Evolutionary conservation across 2,888 invertebrate genomes (phyloP).

Genomic region (Drosophila antonietae): DNA sequence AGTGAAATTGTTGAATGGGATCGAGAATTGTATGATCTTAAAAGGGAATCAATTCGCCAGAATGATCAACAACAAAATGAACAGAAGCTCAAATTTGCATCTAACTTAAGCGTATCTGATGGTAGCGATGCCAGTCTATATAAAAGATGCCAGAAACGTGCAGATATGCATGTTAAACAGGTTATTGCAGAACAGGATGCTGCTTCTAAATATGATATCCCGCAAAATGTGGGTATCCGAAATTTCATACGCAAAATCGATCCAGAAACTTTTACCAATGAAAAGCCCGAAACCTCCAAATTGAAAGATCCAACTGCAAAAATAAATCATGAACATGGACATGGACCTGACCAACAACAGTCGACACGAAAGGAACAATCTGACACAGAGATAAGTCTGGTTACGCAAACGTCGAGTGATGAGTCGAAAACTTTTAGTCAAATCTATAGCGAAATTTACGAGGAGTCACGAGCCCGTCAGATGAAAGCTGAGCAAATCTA

Average conservation of each 20-base stretch:
- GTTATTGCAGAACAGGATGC: constrained; percentile 27
- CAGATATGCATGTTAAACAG: constrained; percentile 19
- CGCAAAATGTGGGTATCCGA: not conserved
- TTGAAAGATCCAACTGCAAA: too few species aligned
- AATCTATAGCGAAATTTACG: constrained; percentile 62
- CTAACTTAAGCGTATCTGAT: not conserved
- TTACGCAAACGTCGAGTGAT: constrained; percentile 44
- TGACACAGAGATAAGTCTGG: constrained; percentile 32
- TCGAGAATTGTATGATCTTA: not conserved
- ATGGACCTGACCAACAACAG: not conserved
- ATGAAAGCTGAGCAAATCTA: constrained; percentile 47
- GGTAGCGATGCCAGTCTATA: constrained; percentile 2
- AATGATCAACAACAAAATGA: not conserved
- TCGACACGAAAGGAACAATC: not conserved
- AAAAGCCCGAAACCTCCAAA: not conserved
- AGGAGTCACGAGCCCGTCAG: constrained; percentile 53
- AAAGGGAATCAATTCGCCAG: not conserved
- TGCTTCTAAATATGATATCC: not conserved
- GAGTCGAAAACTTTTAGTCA: constrained; percentile 60
- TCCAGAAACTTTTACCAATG: not conserved
- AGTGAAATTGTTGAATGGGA: not conserved
- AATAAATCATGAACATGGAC: not conserved
- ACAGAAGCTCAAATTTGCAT: not conserved
- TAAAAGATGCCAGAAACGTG: constrained; percentile 18
- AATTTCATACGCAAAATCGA: constrained; percentile 13